Conservation (phyloP, 2,797 vertebrate species). For the Percopsis omiscomaycus region DNA sequence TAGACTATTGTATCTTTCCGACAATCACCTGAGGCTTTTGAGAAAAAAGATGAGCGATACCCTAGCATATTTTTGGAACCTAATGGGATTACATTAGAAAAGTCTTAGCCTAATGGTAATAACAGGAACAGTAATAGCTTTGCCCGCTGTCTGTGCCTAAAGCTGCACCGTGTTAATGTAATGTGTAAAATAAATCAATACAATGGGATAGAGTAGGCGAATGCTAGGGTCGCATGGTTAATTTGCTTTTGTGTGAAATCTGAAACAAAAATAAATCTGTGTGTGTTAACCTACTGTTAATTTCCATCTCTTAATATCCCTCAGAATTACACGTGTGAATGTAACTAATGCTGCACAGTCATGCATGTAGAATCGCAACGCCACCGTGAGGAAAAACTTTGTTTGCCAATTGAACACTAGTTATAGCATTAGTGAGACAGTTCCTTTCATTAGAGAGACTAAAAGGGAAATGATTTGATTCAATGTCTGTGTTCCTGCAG, state of each 20-base stretch:
- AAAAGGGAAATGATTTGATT: slow-evolving; percentile 24
- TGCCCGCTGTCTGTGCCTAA: too few relatives aligned
- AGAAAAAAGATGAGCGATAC: slow-evolving; percentile 6
- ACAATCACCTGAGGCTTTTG: background rate
- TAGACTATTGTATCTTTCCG: too few relatives aligned
- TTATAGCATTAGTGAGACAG: slow-evolving; percentile 9
- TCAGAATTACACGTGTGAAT: background rate
- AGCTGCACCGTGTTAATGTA: background rate
- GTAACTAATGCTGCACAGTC: background rate
- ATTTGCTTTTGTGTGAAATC: too few relatives aligned
- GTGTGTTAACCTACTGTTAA: too few relatives aligned
- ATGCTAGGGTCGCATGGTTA: too few relatives aligned
- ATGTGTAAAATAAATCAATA: slow-evolving; percentile 10
- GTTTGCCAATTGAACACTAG: slow-evolving; percentile 16
- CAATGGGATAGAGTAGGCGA: background rate
- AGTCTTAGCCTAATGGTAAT: slow-evolving; percentile 1
- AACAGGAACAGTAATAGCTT: too few relatives aligned
- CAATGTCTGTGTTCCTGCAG: slow-evolving; percentile 22
- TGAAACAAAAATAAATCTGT: too few relatives aligned
- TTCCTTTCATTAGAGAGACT: slow-evolving; percentile 9
- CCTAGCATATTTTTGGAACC: background rate
- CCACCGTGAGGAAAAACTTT: background rate
- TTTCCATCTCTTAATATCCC: too few relatives aligned
- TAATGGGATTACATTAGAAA: slow-evolving; percentile 1
- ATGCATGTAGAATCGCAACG: background rate